A percentile compares a stretch with the other conserved stretches of the same genome.
These are phyloP conservation scores for Phylloscopus collybita DNA, from an alignment of 2,797 vertebrate genomes.

Conservation along the genomic window DNA sequence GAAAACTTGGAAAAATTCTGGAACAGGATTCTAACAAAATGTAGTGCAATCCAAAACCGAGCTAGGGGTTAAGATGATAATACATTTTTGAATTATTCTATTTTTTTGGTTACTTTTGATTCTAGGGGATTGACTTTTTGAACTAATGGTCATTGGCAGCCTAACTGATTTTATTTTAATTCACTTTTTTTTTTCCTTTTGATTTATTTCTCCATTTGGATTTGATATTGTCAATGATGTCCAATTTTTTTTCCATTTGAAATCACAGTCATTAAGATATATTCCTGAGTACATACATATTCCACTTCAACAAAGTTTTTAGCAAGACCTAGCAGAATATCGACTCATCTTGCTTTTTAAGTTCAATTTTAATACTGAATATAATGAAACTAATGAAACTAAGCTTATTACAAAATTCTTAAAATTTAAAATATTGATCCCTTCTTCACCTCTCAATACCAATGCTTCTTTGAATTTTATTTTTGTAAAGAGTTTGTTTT, in stretches of 20 bases:
- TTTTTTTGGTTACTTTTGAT: neutral
- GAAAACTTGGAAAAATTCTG: neutral
- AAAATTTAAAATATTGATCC: neutral
- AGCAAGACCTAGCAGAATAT: neutral
- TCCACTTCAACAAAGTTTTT: neutral
- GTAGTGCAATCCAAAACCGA: neutral
- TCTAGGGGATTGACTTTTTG: neutral
- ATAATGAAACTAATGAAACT: neutral
- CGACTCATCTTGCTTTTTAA: neutral
- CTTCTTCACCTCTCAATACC: neutral
- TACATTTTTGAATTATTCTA: neutral
- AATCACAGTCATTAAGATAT: neutral
- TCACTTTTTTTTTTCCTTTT: neutral
- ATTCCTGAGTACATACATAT: neutral
- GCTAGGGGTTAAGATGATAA: neutral
- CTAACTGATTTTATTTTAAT: neutral
- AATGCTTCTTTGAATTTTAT: slow-evolving; percentile 15
- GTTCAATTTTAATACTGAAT: neutral
- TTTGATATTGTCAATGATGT: neutral
- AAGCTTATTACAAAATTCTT: neutral
- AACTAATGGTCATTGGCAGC: neutral
- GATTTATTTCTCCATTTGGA: neutral
- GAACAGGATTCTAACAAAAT: neutral
- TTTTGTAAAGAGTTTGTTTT: slow-evolving; percentile 38
- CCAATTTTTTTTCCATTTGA: neutral